Percentiles rank a stretch among this genome's conserved stretches.
Conservation (phyloP, 2,113 vertebrate species). For the Rostratula benghalensis region DNA sequence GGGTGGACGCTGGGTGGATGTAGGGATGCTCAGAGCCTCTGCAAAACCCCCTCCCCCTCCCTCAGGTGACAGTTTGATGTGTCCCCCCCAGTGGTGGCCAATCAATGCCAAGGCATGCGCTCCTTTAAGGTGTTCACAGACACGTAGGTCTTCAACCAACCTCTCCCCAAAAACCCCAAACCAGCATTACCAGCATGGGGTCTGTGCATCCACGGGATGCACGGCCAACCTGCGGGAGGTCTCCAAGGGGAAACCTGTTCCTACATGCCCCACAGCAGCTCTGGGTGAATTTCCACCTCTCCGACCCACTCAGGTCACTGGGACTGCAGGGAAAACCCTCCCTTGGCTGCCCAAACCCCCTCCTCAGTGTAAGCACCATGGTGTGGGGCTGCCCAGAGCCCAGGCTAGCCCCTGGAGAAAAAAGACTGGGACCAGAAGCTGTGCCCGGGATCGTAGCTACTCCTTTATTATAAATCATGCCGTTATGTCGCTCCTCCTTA, state of each 20-base stretch:
- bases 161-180: too few relatives aligned
- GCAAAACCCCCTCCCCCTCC: rapidly evolving
- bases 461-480: slow-evolving; percentile 73
- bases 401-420: not conserved
- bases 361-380: rapidly evolving
- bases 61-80: rapidly evolving
- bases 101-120: not conserved
- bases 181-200: too few relatives aligned
- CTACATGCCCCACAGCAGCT: not conserved
- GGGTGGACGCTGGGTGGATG: not conserved
- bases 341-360: not conserved
- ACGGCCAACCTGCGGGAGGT: rapidly evolving
- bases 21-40: not conserved
- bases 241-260: not conserved
- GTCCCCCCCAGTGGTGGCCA: too few relatives aligned
- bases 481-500: slow-evolving; percentile 51
- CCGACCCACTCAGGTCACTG: rapidly evolving
- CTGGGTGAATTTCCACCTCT: not conserved
- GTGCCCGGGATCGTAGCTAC: slow-evolving; percentile 50
- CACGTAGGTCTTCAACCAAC: too few relatives aligned
- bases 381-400: not conserved
- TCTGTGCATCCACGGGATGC: too few relatives aligned
- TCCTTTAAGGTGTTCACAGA: not conserved
- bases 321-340: not conserved
- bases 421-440: not conserved